Evolutionary conservation across 2,113 vertebrate species (phyloP).

Genomic region (Lepidothrix coronata): DNA sequence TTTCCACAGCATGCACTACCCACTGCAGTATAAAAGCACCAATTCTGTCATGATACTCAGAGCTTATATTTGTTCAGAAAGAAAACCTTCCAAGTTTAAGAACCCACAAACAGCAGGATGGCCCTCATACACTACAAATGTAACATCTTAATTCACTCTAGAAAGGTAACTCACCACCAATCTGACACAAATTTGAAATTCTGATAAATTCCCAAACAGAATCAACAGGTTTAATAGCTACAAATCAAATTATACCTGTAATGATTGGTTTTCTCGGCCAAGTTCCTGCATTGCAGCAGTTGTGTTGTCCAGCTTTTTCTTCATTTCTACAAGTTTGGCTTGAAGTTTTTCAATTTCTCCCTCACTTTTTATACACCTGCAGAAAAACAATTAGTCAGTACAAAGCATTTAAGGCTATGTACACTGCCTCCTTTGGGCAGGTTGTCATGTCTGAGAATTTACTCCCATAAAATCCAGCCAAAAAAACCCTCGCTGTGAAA

Average conservation of each 20-base stretch:
- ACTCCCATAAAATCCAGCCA: not conserved
- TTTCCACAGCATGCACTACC: not conserved
- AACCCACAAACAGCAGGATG: not conserved
- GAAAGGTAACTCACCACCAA: not conserved
- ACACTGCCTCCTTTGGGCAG: not conserved
- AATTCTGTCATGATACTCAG: not conserved
- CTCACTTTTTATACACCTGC: slow-evolving; percentile 95
- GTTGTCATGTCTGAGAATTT: not conserved
- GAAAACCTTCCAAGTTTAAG: not conserved
- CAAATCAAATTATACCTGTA: slow-evolving; percentile 82
- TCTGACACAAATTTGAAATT: not conserved
- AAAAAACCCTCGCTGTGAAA: not conserved
- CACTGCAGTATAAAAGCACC: not conserved
- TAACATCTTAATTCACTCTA: not conserved
- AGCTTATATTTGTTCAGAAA: not conserved
- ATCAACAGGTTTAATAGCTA: not conserved
- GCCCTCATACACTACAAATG: not conserved
- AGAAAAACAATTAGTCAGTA: not conserved
- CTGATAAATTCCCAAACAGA: not conserved
- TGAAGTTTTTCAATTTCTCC: slow-evolving; percentile 98
- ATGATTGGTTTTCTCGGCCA: slow-evolving; percentile 94
- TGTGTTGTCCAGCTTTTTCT: slow-evolving; percentile 94
- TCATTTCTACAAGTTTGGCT: slow-evolving; percentile 88
- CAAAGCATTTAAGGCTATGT: not conserved
- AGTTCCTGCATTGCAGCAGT: slow-evolving; percentile 98